Percentiles rank a stretch among this genome's conserved stretches.
These are phyloP conservation scores for Coelinius sp. DNA, from an alignment of 2,888 invertebrate genomes.

Conservation along the genomic window DNA sequence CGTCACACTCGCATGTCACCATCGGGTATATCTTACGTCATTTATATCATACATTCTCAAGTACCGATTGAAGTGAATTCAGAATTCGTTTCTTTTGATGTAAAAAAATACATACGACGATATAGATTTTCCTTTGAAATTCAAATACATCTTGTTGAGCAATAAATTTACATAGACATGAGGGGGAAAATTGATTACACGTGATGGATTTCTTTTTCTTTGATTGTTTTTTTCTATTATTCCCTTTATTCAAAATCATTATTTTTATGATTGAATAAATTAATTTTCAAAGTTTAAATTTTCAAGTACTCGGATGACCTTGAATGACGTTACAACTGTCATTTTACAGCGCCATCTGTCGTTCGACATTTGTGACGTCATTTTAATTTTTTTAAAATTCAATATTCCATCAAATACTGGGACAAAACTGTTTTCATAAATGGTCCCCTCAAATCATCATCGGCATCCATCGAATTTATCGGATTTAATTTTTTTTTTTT, in stretches of 20 bases:
- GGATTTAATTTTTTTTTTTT: too few relatives aligned
- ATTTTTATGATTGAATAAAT: too few relatives aligned
- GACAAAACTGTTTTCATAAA: not conserved
- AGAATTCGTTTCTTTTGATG: slow-evolving; percentile 3
- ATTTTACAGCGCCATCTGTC: too few relatives aligned
- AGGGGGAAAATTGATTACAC: not conserved
- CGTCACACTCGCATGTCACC: slow-evolving; percentile 11
- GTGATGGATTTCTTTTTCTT: not conserved
- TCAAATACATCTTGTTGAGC: not conserved
- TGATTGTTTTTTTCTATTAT: too few relatives aligned
- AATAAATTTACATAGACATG: not conserved
- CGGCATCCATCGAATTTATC: not conserved
- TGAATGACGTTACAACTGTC: too few relatives aligned
- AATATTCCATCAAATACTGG: not conserved
- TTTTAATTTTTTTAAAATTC: too few relatives aligned
- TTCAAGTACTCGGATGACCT: too few relatives aligned
- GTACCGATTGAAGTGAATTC: slow-evolving; percentile 17
- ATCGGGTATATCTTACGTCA: not conserved
- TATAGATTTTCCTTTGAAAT: not conserved
- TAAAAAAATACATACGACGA: not conserved
- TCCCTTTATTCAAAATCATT: too few relatives aligned
- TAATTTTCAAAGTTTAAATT: too few relatives aligned
- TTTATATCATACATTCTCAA: not conserved
- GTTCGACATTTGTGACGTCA: too few relatives aligned
- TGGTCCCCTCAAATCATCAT: not conserved